These are phyloP conservation scores for Callaeas wilsoni DNA, from an alignment of 2,113 vertebrate species.

Conservation along the genomic window DNA sequence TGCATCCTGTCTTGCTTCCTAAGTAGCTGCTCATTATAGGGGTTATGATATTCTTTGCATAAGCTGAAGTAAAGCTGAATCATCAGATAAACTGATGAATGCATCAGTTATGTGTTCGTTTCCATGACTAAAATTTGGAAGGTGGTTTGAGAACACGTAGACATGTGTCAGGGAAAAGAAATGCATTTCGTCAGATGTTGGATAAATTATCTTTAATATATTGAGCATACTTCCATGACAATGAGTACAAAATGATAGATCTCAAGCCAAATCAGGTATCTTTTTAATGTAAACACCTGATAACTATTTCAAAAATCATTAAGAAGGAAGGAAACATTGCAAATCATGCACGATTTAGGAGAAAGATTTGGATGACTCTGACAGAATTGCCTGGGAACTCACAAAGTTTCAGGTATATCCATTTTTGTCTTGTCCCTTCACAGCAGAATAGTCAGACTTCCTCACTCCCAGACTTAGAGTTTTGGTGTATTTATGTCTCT, in stretches of 20 bases:
- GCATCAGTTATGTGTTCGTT: neutral
- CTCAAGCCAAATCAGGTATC: neutral
- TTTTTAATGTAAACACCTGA: neutral
- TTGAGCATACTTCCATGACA: neutral
- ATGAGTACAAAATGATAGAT: neutral
- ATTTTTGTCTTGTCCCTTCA: neutral
- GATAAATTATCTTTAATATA: neutral
- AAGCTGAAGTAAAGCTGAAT: neutral
- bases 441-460: neutral
- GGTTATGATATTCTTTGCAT: neutral
- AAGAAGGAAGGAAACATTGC: neutral
- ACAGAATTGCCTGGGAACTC: neutral
- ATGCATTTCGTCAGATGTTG: neutral
- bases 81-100: neutral
- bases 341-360: neutral
- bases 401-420: neutral
- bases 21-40: neutral
- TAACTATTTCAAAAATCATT: neutral
- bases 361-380: neutral
- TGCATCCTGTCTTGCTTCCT: neutral
- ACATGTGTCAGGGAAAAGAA: neutral
- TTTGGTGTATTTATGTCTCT: neutral
- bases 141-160: neutral
- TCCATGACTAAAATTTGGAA: neutral
- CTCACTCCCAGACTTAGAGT: neutral